These are phyloP conservation scores for Panagrolaimus sp. DNA, from an alignment of 1,140 invertebrate genomes.

Conservation along the genomic window DNA sequence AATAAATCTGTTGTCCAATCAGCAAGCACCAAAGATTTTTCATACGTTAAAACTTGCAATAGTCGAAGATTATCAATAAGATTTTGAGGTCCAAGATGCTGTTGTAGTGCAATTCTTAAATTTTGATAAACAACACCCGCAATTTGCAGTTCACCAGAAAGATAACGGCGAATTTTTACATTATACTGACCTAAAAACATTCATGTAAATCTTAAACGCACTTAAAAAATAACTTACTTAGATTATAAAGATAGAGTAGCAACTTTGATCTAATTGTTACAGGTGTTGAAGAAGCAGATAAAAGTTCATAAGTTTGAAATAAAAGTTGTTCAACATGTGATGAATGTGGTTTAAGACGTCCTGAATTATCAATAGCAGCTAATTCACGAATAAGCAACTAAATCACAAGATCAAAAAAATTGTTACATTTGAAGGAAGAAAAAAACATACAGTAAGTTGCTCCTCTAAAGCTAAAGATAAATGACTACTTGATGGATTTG, in stretches of 20 bases:
- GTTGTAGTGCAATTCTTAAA: slow-evolving; percentile 21
- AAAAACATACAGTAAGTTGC: background rate
- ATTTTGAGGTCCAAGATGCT: slow-evolving; percentile 36
- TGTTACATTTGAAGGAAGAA: no score
- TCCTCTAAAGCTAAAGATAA: no score
- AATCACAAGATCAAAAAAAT: background rate
- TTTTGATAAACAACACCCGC: slow-evolving; percentile 22
- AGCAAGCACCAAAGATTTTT: background rate
- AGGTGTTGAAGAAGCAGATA: slow-evolving; percentile 7
- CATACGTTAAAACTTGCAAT: slow-evolving; percentile 15
- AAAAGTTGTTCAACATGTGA: slow-evolving; percentile 3
- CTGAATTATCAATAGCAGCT: background rate
- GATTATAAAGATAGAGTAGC: slow-evolving; percentile 26
- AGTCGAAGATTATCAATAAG: slow-evolving; percentile 6
- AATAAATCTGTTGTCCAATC: background rate
- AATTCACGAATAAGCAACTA: background rate
- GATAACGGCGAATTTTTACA: background rate
- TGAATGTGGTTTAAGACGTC: background rate
- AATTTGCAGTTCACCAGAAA: background rate
- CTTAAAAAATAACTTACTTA: slow-evolving; percentile 20
- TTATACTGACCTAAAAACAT: slow-evolving; percentile 9
- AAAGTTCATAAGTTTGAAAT: background rate
- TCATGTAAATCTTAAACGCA: background rate
- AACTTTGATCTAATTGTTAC: slow-evolving; percentile 22
- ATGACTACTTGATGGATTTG: no score